Evolutionary conservation across 2,797 vertebrate genomes (phyloP).

Genomic region (Nasua narica): DNA sequence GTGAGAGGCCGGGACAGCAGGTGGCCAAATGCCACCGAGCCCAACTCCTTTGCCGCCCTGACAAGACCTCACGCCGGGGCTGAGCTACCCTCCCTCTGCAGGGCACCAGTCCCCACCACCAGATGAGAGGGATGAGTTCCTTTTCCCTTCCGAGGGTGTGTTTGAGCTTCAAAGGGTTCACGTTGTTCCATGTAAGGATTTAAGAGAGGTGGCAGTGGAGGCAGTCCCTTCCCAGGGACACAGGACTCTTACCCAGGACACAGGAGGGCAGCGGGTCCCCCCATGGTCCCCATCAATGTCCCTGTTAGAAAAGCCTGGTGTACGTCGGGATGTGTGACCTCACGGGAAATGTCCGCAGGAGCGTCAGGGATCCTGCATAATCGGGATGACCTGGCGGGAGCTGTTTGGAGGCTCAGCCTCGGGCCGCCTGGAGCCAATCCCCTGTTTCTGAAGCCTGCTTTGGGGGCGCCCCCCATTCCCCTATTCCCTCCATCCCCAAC

Average conservation of each 20-base stretch:
- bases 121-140: neutral
- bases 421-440: neutral
- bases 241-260: no score
- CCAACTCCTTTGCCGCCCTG: rapidly evolving
- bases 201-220: neutral
- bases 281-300: neutral
- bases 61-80: rapidly evolving
- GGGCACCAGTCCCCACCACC: neutral
- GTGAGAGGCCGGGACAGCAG: no score
- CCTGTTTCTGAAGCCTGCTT: neutral
- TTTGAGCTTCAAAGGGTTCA: neutral
- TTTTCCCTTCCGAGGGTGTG: neutral
- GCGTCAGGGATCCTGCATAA: rapidly evolving
- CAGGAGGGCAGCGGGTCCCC: neutral
- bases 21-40: rapidly evolving
- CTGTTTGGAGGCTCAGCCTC: neutral
- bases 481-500: no score
- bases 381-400: neutral
- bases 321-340: neutral
- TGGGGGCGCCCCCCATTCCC: neutral
- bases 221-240: no score
- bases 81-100: neutral
- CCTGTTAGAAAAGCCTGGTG: neutral
- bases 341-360: rapidly evolving
- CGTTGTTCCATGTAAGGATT: no score